Conservation (phyloP, 2,888 invertebrate species). For the Eupithecia subfuscata region DNA sequence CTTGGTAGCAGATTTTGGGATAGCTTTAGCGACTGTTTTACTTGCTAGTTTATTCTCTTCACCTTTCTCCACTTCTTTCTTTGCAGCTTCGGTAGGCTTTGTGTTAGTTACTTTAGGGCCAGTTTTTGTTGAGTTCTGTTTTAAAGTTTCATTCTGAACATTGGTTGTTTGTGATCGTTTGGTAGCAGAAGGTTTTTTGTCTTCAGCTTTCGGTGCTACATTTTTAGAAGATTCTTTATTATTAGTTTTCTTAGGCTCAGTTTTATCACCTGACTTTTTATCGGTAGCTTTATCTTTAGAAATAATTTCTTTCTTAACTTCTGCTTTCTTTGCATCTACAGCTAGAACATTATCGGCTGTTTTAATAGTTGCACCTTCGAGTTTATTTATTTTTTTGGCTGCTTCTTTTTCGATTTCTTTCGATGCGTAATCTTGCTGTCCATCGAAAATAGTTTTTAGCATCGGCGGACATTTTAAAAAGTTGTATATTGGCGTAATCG, state of each 20-base stretch:
- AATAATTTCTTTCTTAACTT: background rate
- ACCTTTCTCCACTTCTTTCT: too few species aligned
- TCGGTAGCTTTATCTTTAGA: background rate
- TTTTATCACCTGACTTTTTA: slow-evolving; percentile 13
- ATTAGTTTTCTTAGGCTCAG: background rate
- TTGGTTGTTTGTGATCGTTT: slow-evolving; percentile 4
- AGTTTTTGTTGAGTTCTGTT: background rate
- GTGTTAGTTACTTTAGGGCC: background rate
- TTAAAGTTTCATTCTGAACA: background rate
- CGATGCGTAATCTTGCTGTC: slow-evolving; percentile 21
- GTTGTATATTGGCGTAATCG: slow-evolving; percentile 61
- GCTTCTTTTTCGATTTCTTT: slow-evolving; percentile 23
- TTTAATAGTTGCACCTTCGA: slow-evolving; percentile 7
- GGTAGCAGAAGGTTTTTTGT: background rate
- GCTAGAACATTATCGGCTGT: slow-evolving; percentile 29
- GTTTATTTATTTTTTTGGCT: slow-evolving; percentile 17
- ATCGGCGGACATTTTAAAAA: slow-evolving; percentile 63
- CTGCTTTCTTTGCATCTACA: slow-evolving; percentile 17
- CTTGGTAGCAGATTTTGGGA: slow-evolving; percentile 10
- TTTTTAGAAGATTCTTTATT: slow-evolving; percentile 18
- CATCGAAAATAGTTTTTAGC: slow-evolving; percentile 55
- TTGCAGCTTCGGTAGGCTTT: background rate
- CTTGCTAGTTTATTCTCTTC: slow-evolving; percentile 6
- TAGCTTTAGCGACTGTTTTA: background rate
- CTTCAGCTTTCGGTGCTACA: background rate